Evolutionary conservation across 2,888 invertebrate genomes (phyloP).

Genomic region (Seira ritae): DNA sequence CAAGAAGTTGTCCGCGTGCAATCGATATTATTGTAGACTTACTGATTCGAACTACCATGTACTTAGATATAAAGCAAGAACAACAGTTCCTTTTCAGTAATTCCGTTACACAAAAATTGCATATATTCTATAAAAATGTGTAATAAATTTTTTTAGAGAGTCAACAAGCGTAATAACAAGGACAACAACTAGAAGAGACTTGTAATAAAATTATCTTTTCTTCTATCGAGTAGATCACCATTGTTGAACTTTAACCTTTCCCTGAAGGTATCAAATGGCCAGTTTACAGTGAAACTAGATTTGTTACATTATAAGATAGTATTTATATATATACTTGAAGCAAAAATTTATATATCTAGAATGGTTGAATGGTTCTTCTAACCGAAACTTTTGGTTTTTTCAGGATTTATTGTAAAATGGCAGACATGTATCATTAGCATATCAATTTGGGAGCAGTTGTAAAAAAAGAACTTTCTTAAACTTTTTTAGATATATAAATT

Average conservation of each 20-base stretch:
- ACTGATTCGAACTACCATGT: background rate
- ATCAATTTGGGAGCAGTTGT: background rate
- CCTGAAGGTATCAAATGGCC: constrained; percentile 4
- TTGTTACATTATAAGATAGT: background rate
- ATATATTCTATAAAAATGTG: constrained; percentile 1
- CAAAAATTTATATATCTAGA: background rate
- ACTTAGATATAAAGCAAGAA: background rate
- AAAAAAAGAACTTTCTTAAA: background rate
- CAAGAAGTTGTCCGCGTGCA: background rate
- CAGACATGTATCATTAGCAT: background rate
- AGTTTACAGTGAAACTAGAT: background rate
- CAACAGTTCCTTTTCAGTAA: background rate
- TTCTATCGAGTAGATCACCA: constrained; percentile 12
- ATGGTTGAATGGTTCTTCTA: background rate
- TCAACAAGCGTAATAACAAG: constrained; percentile 51
- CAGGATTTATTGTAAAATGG: background rate
- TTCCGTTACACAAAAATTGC: background rate
- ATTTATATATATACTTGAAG: no score
- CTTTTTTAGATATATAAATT: background rate
- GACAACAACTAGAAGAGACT: constrained; percentile 32
- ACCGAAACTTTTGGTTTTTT: background rate
- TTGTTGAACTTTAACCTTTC: constrained; percentile 40
- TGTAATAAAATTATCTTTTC: constrained; percentile 34
- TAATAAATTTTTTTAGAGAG: constrained; percentile 27
- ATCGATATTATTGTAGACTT: background rate